A percentile compares a stretch with the other conserved stretches of the same genome.
phyloP scores from a whole-genome alignment of 2,888 invertebrate species.

The Monopis laevigella region DNA sequence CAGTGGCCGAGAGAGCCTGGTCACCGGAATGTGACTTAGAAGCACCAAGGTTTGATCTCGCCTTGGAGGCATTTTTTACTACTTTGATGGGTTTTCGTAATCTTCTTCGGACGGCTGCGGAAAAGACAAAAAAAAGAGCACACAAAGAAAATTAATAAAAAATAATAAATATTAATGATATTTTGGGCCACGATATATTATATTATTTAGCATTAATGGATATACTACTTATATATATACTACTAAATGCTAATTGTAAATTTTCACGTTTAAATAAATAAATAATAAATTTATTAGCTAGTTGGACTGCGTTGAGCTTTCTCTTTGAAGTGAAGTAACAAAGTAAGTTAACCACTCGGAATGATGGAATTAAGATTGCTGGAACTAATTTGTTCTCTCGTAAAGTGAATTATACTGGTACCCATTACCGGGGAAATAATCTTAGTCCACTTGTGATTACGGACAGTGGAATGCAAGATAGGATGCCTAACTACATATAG shows the following conservation, averaged over 20 bases:
- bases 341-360: constrained; percentile 13
- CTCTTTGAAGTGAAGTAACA: constrained; percentile 5
- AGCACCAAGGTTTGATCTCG: constrained; percentile 71
- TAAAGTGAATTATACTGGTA: constrained; percentile 26
- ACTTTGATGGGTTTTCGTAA: constrained; percentile 72
- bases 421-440: constrained; percentile 25
- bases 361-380: constrained; percentile 13
- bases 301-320: not conserved
- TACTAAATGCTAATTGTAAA: too few species aligned
- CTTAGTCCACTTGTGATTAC: too few species aligned
- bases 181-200: too few species aligned
- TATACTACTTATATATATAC: too few species aligned
- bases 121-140: constrained; percentile 20
- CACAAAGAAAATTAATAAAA: too few species aligned
- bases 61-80: constrained; percentile 66
- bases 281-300: not conserved
- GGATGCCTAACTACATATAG: too few species aligned
- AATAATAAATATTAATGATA: too few species aligned
- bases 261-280: not conserved
- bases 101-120: constrained; percentile 71
- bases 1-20: constrained; percentile 58
- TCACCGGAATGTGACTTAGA: constrained; percentile 42
- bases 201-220: too few species aligned
- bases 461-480: too few species aligned
- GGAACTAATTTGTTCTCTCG: constrained; percentile 20